Conservation (phyloP, 2,888 invertebrate species). For the Chrysopilus asiliformis region DNA sequence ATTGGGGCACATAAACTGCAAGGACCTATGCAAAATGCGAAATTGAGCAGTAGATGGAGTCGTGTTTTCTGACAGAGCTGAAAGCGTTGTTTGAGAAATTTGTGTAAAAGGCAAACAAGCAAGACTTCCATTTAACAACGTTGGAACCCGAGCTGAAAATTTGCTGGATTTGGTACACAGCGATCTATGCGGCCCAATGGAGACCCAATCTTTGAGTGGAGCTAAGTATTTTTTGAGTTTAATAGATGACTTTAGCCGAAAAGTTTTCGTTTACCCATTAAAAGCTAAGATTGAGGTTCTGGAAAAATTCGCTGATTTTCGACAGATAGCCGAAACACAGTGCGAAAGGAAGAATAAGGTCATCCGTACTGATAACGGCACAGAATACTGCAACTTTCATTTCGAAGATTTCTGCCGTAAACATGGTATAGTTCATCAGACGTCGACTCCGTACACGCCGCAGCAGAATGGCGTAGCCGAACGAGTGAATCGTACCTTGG, state of each 20-base stretch:
- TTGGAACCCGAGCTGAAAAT: slow-evolving; percentile 13
- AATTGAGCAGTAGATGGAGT: not conserved
- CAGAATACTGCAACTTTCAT: slow-evolving; percentile 3
- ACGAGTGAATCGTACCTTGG: not conserved
- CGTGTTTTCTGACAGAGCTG: not conserved
- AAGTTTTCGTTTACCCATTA: slow-evolving; percentile 10
- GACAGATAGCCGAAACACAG: slow-evolving; percentile 12
- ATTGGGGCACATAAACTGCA: not conserved
- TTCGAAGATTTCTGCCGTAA: slow-evolving; percentile 4
- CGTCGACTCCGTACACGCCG: not conserved
- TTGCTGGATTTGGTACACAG: slow-evolving; percentile 25
- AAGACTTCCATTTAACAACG: slow-evolving; percentile 16
- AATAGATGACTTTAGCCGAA: slow-evolving; percentile 22
- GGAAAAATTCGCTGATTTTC: slow-evolving; percentile 10
- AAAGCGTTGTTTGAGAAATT: not conserved
- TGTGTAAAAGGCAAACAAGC: slow-evolving; percentile 17
- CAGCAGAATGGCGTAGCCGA: slow-evolving; percentile 6
- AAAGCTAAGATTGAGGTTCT: slow-evolving; percentile 11
- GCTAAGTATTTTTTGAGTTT: slow-evolving; percentile 26
- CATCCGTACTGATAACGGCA: slow-evolving; percentile 10
- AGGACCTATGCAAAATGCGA: not conserved
- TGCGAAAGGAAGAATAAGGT: slow-evolving; percentile 6
- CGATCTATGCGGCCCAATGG: slow-evolving; percentile 30
- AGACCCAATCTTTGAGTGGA: slow-evolving; percentile 22
- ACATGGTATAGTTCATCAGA: not conserved